Percentiles rank a stretch among this genome's conserved stretches.
These are phyloP conservation scores for Hyalella azteca DNA, from an alignment of 2,888 invertebrate genomes.

Conservation along the genomic window DNA sequence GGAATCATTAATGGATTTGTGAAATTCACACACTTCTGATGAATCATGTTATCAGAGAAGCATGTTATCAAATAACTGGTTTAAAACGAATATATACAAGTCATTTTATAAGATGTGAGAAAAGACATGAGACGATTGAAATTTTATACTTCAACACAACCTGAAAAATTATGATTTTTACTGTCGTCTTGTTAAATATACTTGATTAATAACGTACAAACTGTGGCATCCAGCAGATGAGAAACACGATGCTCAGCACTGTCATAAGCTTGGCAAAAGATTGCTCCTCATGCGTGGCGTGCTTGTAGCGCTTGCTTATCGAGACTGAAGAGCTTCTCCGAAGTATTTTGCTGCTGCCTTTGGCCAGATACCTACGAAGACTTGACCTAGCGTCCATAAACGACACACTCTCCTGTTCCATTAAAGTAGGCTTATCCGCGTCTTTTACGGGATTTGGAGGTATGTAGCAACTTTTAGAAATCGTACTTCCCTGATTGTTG, in stretches of 20 bases:
- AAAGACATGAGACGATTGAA: too few species aligned
- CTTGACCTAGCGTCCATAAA: neutral
- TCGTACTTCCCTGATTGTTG: too few species aligned
- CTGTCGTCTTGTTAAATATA: too few species aligned
- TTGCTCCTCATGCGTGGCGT: conserved; percentile 78
- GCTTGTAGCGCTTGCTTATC: conserved; percentile 54
- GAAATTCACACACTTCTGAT: too few species aligned
- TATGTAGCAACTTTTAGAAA: neutral
- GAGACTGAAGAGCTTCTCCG: conserved; percentile 45
- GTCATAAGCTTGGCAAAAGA: conserved; percentile 86
- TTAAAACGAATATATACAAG: too few species aligned
- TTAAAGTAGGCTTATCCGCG: neutral
- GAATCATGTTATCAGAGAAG: too few species aligned
- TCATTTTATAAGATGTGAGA: too few species aligned
- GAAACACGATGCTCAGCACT: conserved; percentile 79
- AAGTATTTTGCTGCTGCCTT: neutral
- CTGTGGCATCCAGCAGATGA: conserved; percentile 86
- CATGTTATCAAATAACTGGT: too few species aligned
- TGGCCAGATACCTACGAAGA: neutral
- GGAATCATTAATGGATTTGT: too few species aligned
- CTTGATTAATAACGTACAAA: conserved; percentile 75
- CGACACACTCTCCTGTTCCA: neutral
- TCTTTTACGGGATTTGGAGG: neutral
- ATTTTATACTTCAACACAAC: too few species aligned
- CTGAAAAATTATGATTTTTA: too few species aligned